Percentiles rank a stretch among this genome's conserved stretches.
These are phyloP conservation scores for Heliornis fulica DNA, from an alignment of 2,113 vertebrate genomes.

Conservation along the genomic window DNA sequence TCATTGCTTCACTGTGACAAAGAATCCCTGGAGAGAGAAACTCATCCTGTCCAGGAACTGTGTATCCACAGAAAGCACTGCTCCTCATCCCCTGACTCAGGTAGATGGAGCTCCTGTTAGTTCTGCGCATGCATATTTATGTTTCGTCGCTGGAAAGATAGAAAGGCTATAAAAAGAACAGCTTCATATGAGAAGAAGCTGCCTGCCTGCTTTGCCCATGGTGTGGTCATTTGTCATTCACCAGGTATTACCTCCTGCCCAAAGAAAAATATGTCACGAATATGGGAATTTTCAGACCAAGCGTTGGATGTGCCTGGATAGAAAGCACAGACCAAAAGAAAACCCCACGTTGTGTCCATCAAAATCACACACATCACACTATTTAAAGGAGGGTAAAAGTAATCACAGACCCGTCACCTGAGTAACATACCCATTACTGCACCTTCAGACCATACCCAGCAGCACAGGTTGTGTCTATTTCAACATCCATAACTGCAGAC, in stretches of 20 bases:
- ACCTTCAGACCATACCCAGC: neutral
- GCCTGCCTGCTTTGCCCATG: neutral
- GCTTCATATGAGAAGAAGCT: neutral
- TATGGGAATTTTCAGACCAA: neutral
- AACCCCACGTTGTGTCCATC: neutral
- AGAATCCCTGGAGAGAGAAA: neutral
- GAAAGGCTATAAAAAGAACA: neutral
- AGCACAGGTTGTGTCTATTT: neutral
- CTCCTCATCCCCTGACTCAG: fast-evolving
- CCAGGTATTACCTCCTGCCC: neutral
- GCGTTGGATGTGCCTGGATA: neutral
- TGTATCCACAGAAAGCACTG: fast-evolving
- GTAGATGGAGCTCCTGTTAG: neutral
- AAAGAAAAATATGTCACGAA: neutral
- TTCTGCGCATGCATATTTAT: neutral
- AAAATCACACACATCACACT: neutral
- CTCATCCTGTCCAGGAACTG: neutral
- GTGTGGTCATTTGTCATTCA: neutral
- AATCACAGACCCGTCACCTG: neutral
- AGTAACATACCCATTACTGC: neutral
- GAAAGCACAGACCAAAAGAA: neutral
- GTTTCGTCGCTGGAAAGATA: neutral
- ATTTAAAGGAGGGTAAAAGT: neutral
- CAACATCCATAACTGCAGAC: neutral
- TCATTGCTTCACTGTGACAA: neutral